Evolutionary conservation across 2,888 invertebrate species (phyloP).

Genomic region (Sinhomidia bicolor): DNA sequence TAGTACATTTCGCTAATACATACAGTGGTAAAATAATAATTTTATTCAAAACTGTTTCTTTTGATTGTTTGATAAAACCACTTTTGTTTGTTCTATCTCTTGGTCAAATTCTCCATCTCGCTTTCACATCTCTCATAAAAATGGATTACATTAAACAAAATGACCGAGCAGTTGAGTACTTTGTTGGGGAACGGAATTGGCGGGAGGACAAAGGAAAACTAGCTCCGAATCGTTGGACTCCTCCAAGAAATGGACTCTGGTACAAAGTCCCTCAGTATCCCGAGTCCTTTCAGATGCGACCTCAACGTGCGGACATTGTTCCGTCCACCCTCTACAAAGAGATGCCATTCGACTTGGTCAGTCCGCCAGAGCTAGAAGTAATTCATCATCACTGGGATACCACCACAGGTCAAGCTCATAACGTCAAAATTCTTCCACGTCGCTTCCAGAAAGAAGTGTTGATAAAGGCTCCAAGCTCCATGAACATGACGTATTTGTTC

Average conservation of each 20-base stretch:
- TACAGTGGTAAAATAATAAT: no score
- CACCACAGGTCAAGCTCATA: slow-evolving; percentile 42
- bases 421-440: slow-evolving; percentile 10
- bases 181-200: not conserved
- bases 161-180: not conserved
- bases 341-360: not conserved
- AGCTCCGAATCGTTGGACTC: not conserved
- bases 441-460: slow-evolving; percentile 4
- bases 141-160: not conserved
- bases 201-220: not conserved
- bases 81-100: no score
- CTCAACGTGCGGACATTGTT: slow-evolving; percentile 36
- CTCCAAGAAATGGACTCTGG: slow-evolving; percentile 22
- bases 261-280: slow-evolving; percentile 31
- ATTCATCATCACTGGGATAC: slow-evolving; percentile 33
- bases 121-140: not conserved
- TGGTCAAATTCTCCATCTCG: no score
- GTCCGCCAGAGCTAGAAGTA: not conserved
- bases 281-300: slow-evolving; percentile 32
- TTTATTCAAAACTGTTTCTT: no score
- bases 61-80: no score
- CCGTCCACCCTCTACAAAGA: slow-evolving; percentile 32
- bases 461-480: not conserved
- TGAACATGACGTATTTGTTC: slow-evolving; percentile 30
- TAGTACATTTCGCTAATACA: no score